These are phyloP conservation scores for Brachylomia viminalis DNA, from an alignment of 2,888 invertebrate genomes.

Conservation along the genomic window DNA sequence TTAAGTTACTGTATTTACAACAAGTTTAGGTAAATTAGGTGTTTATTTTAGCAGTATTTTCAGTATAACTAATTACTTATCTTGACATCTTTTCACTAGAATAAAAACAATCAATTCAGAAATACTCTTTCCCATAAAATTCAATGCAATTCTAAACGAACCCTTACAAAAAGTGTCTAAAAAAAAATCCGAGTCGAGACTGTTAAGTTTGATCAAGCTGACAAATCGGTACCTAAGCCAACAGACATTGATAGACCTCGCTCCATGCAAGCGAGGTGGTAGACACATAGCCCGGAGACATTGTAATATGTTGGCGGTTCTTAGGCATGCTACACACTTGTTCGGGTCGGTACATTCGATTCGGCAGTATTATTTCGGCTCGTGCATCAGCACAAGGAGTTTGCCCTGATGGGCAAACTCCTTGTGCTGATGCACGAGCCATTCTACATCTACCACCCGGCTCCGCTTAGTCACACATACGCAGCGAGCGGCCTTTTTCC, in stretches of 20 bases:
- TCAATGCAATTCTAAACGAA: not conserved
- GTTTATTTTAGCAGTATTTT: not conserved
- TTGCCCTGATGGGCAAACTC: no score
- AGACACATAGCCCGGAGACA: slow-evolving; percentile 36
- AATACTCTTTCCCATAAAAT: not conserved
- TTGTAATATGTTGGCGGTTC: slow-evolving; percentile 38
- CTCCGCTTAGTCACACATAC: not conserved
- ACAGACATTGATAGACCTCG: slow-evolving; percentile 46
- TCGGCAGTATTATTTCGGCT: not conserved
- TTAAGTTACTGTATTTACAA: no score
- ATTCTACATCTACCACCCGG: no score
- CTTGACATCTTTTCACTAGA: not conserved
- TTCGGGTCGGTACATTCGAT: not conserved
- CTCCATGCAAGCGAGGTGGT: slow-evolving; percentile 27
- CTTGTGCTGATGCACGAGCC: no score
- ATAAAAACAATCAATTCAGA: not conserved
- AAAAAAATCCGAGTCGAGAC: slow-evolving; percentile 6
- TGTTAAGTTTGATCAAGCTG: slow-evolving; percentile 16
- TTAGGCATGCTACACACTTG: slow-evolving; percentile 6
- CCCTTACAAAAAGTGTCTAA: not conserved
- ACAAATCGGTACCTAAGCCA: slow-evolving; percentile 40
- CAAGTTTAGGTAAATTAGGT: not conserved
- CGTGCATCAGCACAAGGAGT: no score
- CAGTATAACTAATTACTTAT: not conserved
- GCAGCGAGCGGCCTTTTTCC: not conserved